Evolutionary conservation across 2,888 invertebrate genomes (phyloP).

Genomic region (Euclidia mi): DNA sequence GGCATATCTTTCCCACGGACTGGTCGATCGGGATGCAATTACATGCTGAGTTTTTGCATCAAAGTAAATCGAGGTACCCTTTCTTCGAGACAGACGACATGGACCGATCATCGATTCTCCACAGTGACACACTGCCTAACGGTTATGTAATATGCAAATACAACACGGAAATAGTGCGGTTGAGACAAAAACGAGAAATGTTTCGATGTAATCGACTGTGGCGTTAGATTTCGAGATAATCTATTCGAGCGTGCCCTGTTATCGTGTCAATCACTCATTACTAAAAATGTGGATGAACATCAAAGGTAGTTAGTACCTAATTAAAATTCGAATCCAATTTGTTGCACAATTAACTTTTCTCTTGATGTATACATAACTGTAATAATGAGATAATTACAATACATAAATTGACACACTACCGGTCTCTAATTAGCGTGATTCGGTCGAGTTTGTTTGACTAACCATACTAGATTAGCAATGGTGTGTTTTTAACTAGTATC

Average conservation of each 20-base stretch:
- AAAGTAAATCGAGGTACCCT: slow-evolving; percentile 64
- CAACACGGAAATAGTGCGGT: slow-evolving; percentile 53
- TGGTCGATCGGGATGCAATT: slow-evolving; percentile 74
- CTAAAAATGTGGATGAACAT: slow-evolving; percentile 37
- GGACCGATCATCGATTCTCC: slow-evolving; percentile 68
- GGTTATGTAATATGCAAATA: slow-evolving; percentile 63
- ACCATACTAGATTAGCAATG: not conserved
- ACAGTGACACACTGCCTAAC: slow-evolving; percentile 65
- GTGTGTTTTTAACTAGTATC: not conserved
- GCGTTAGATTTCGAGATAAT: slow-evolving; percentile 44
- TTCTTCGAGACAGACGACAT: slow-evolving; percentile 57
- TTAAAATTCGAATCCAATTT: slow-evolving; percentile 33
- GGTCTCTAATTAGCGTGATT: slow-evolving; percentile 3
- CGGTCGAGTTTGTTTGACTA: not conserved
- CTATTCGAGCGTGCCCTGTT: slow-evolving; percentile 40
- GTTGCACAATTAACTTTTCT: not conserved
- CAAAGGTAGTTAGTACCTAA: slow-evolving; percentile 20
- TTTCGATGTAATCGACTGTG: slow-evolving; percentile 41
- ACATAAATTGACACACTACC: not conserved
- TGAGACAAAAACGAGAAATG: slow-evolving; percentile 46
- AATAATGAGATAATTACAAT: slow-evolving; percentile 10
- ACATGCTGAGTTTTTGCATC: slow-evolving; percentile 77
- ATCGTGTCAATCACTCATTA: slow-evolving; percentile 52
- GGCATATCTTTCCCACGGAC: slow-evolving; percentile 85
- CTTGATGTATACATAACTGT: slow-evolving; percentile 1